These are phyloP conservation scores for Phenganax subtilis DNA, from an alignment of 92 coral and sea anemone genomes.

Conservation along the genomic window DNA sequence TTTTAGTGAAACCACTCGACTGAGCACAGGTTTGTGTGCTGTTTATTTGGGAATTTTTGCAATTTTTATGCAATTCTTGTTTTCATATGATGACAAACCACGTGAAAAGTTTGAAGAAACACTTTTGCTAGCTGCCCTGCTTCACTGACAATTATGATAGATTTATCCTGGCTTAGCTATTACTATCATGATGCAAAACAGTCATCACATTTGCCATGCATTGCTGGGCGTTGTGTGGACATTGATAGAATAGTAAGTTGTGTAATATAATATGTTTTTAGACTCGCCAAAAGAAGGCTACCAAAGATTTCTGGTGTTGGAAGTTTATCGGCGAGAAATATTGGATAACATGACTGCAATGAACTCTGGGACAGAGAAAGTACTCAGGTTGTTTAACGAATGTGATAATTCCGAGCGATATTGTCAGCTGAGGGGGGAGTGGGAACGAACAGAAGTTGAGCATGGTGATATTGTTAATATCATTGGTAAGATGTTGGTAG, in stretches of 20 bases:
- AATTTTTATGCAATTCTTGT: too few species aligned
- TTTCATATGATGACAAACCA: too few species aligned
- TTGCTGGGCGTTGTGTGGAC: background rate
- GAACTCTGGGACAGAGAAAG: slow-evolving; percentile 71
- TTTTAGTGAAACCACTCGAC: background rate
- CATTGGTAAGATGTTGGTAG: slow-evolving; percentile 55
- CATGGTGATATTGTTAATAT: slow-evolving; percentile 95
- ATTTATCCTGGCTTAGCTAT: too few species aligned
- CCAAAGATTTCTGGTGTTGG: slow-evolving; percentile 76
- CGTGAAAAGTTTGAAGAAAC: too few species aligned
- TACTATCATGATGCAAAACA: too few species aligned
- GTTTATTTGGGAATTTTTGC: background rate
- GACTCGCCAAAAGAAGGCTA: slow-evolving; percentile 41
- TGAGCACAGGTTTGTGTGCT: background rate
- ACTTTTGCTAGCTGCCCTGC: too few species aligned
- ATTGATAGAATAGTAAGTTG: background rate
- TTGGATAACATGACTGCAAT: slow-evolving; percentile 37
- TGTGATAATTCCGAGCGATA: slow-evolving; percentile 58
- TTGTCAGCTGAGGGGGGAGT: slow-evolving; percentile 81
- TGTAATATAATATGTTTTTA: background rate
- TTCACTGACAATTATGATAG: too few species aligned
- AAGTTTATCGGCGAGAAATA: slow-evolving; percentile 79
- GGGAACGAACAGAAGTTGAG: slow-evolving; percentile 94
- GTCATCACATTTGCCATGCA: too few species aligned
- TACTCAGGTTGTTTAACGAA: slow-evolving; percentile 83